Conservation (phyloP, 1,140 invertebrate genomes). For the Macrotrachela quadricornifera region DNA sequence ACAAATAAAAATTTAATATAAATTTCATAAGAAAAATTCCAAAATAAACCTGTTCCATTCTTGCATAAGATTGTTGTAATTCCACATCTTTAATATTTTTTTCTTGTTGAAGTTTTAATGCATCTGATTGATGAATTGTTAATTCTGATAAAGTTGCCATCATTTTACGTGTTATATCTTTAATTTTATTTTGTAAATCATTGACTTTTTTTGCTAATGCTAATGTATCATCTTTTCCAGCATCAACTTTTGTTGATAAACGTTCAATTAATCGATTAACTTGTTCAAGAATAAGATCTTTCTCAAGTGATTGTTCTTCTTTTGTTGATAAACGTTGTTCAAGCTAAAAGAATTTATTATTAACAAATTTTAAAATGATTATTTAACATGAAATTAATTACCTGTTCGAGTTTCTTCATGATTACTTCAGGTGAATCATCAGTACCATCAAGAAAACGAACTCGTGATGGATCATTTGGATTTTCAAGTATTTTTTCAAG, state of each 20-base stretch:
- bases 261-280: slow-evolving; percentile 20
- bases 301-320: slow-evolving; percentile 27
- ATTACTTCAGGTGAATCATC: slow-evolving; percentile 22
- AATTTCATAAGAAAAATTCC: no score
- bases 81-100: slow-evolving; percentile 21
- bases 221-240: slow-evolving; percentile 26
- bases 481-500: slow-evolving; percentile 26
- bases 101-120: slow-evolving; percentile 24
- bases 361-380: neutral
- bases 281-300: slow-evolving; percentile 28
- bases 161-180: slow-evolving; percentile 25
- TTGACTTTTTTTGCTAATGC: slow-evolving; percentile 29
- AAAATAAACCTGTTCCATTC: neutral
- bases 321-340: slow-evolving; percentile 23
- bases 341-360: slow-evolving; percentile 12
- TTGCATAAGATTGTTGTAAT: slow-evolving; percentile 15
- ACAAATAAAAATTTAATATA: no score
- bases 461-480: slow-evolving; percentile 21
- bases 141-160: slow-evolving; percentile 29
- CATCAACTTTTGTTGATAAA: slow-evolving; percentile 20
- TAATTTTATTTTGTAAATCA: slow-evolving; percentile 23
- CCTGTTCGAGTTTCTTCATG: slow-evolving; percentile 26
- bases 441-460: slow-evolving; percentile 21
- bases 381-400: slow-evolving; percentile 9
- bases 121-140: slow-evolving; percentile 27